Conservation (phyloP, 1,140 invertebrate genomes). For the Drosophila sulfurigaster region DNA sequence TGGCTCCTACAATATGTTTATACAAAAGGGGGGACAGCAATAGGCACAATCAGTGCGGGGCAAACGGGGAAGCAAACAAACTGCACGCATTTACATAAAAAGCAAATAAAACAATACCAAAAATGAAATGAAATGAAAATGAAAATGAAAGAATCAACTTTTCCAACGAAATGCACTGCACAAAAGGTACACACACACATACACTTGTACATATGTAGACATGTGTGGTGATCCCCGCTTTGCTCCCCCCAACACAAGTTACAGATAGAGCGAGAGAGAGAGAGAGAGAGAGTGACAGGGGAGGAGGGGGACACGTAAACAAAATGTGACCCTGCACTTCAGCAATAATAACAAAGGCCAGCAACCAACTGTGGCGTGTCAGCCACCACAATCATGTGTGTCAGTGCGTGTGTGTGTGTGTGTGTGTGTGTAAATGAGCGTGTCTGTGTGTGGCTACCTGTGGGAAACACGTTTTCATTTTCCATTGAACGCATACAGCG, state of each 20-base stretch:
- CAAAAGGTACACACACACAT: constrained; percentile 16
- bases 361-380: constrained; percentile 32
- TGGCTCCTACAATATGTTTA: not conserved
- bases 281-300: not conserved
- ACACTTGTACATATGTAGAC: constrained; percentile 19
- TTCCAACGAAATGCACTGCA: constrained; percentile 53
- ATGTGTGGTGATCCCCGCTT: too few relatives aligned
- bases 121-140: constrained; percentile 37
- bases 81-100: constrained; percentile 62
- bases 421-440: constrained; percentile 3
- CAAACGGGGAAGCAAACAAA: constrained; percentile 38
- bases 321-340: constrained; percentile 43
- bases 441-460: constrained; percentile 58
- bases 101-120: constrained; percentile 66
- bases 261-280: not conserved
- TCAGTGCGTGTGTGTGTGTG: constrained; percentile 9
- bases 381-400: not conserved
- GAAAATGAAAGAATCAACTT: constrained; percentile 50
- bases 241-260: not conserved
- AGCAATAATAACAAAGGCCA: constrained; percentile 27
- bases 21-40: constrained; percentile 1
- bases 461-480: constrained; percentile 74
- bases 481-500: constrained; percentile 22
- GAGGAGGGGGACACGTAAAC: constrained; percentile 10
- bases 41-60: not conserved